Evolutionary conservation across 2,888 invertebrate species (phyloP).

Genomic region (Alloscopus bannaensis): DNA sequence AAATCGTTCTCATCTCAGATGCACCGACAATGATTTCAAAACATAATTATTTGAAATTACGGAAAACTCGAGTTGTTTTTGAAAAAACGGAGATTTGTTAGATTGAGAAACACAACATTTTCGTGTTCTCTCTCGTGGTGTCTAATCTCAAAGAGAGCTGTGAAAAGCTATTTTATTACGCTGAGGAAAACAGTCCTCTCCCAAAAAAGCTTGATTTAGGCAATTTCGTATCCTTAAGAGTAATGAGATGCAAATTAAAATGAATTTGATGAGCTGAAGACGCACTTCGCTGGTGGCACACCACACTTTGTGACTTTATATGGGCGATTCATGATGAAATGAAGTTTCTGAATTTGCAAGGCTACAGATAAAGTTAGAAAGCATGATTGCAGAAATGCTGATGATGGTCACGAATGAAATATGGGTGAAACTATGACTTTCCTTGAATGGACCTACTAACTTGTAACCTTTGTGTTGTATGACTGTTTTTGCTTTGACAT

Average conservation of each 20-base stretch:
- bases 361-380: no score
- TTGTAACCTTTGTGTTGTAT: conserved; percentile 20
- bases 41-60: conserved; percentile 24
- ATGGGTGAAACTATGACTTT: conserved; percentile 39
- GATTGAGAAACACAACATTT: neutral
- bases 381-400: neutral
- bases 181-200: neutral
- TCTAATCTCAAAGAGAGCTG: conserved; percentile 32
- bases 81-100: neutral
- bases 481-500: neutral
- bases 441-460: conserved; percentile 25
- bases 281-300: no score
- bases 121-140: neutral
- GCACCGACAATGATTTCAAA: neutral
- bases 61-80: conserved; percentile 5
- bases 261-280: conserved; percentile 24
- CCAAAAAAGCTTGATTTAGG: conserved; percentile 20
- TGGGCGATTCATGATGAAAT: neutral
- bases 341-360: no score
- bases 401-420: conserved; percentile 27
- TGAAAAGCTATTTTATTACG: conserved; percentile 25
- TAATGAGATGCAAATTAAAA: conserved; percentile 45
- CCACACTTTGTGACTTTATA: no score
- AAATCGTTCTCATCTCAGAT: neutral
- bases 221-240: conserved; percentile 14